phyloP scores from a whole-genome alignment of 2,888 invertebrate genomes.

The Ecliptopera silaceata region DNA sequence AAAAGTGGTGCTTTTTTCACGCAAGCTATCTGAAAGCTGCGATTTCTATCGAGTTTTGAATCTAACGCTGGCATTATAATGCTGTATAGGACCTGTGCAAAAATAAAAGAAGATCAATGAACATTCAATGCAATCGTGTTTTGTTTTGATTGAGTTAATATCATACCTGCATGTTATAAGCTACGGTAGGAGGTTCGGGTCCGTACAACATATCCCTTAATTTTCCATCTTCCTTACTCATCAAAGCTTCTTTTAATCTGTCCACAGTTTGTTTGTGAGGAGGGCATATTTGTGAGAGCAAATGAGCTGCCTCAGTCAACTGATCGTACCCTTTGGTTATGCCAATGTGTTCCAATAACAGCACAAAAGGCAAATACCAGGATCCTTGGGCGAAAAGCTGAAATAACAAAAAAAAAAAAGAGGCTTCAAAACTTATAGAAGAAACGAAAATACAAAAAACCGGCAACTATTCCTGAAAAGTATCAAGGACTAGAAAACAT shows the following conservation, averaged over 20 bases:
- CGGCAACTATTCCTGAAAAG: too few species aligned
- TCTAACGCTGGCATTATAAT: constrained; percentile 95
- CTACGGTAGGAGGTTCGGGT: constrained; percentile 75
- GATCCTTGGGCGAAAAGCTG: constrained; percentile 92
- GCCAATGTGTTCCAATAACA: constrained; percentile 94
- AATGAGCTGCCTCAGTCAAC: constrained; percentile 92
- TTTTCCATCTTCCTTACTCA: constrained; percentile 70
- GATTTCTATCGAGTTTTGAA: constrained; percentile 87
- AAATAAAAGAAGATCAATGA: not conserved
- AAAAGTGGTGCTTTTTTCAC: constrained; percentile 81
- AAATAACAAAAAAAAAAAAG: constrained; percentile 32
- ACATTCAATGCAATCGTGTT: not conserved
- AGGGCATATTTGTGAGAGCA: constrained; percentile 91
- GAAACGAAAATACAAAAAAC: too few species aligned
- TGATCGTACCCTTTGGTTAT: constrained; percentile 90
- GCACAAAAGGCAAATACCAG: constrained; percentile 90
- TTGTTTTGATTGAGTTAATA: not conserved
- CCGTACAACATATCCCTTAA: constrained; percentile 75
- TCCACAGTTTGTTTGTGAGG: constrained; percentile 86
- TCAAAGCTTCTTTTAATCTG: constrained; percentile 71
- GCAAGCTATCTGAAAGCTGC: constrained; percentile 84
- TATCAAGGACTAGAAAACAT: too few species aligned
- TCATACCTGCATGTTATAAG: constrained; percentile 74
- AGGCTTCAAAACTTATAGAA: not conserved
- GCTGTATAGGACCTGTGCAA: constrained; percentile 89